phyloP scores from a whole-genome alignment of 1,140 invertebrate species.

The Telenomus remus region DNA sequence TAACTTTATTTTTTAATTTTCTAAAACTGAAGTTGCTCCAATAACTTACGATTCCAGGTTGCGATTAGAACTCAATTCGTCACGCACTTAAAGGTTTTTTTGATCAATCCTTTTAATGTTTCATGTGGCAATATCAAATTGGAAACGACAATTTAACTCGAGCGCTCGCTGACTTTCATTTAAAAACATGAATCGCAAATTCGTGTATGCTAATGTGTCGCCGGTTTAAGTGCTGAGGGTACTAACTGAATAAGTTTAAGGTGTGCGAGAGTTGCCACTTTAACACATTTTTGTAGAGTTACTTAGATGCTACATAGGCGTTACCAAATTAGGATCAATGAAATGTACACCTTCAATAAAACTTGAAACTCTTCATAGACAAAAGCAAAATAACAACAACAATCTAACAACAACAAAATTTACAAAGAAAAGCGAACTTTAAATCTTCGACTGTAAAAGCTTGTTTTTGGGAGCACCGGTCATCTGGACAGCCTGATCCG shows the following conservation, averaged over 20 bases:
- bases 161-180: constrained; percentile 26
- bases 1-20: too few species aligned
- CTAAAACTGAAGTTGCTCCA: too few species aligned
- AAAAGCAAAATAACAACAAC: too few species aligned
- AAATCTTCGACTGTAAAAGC: too few species aligned
- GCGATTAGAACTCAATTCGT: not conserved
- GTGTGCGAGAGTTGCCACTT: not conserved
- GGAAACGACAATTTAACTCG: constrained; percentile 2
- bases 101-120: constrained; percentile 18
- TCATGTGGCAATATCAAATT: constrained; percentile 16
- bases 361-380: too few species aligned
- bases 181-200: constrained; percentile 37
- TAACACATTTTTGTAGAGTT: not conserved
- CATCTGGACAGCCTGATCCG: constrained; percentile 35
- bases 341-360: too few species aligned
- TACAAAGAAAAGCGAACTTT: too few species aligned
- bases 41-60: not conserved
- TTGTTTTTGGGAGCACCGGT: constrained; percentile 32
- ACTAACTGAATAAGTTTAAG: constrained; percentile 11
- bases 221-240: constrained; percentile 10
- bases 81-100: constrained; percentile 15
- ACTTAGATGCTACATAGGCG: too few species aligned
- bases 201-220: constrained; percentile 21
- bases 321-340: too few species aligned
- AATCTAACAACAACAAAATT: too few species aligned